Evolutionary conservation across 2,888 invertebrate species (phyloP).

Genomic region (Cybosia mesomella): DNA sequence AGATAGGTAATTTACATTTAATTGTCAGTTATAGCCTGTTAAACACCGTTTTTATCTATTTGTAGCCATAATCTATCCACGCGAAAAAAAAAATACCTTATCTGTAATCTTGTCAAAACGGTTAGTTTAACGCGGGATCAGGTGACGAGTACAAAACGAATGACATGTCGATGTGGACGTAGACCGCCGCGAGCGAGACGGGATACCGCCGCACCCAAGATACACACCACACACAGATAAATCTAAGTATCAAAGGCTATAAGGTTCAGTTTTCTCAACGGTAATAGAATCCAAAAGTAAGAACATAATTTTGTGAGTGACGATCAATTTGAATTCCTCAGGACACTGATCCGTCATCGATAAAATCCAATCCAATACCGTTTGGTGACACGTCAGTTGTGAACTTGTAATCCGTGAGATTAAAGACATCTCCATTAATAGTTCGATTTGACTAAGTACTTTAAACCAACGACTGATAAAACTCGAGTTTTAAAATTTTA

Average conservation of each 20-base stretch:
- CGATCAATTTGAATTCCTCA: constrained; percentile 81
- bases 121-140: constrained; percentile 85
- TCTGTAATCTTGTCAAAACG: constrained; percentile 85
- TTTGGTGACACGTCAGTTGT: constrained; percentile 83
- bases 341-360: constrained; percentile 85
- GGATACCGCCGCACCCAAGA: constrained; percentile 21
- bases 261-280: constrained; percentile 54
- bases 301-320: constrained; percentile 65
- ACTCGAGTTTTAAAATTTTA: constrained; percentile 53
- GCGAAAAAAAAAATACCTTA: constrained; percentile 57
- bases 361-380: constrained; percentile 77
- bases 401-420: constrained; percentile 77
- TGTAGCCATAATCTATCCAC: neutral
- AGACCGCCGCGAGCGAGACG: constrained; percentile 55
- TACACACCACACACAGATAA: constrained; percentile 33
- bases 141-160: constrained; percentile 82
- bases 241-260: constrained; percentile 23
- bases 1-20: neutral
- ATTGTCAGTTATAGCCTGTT: too few relatives aligned
- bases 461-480: constrained; percentile 36
- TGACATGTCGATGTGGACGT: constrained; percentile 61
- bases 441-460: constrained; percentile 41
- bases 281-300: constrained; percentile 20
- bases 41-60: neutral
- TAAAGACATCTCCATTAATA: constrained; percentile 69